Evolutionary conservation across 2,113 vertebrate genomes (phyloP).

Genomic region (Budorcas taxicolor): DNA sequence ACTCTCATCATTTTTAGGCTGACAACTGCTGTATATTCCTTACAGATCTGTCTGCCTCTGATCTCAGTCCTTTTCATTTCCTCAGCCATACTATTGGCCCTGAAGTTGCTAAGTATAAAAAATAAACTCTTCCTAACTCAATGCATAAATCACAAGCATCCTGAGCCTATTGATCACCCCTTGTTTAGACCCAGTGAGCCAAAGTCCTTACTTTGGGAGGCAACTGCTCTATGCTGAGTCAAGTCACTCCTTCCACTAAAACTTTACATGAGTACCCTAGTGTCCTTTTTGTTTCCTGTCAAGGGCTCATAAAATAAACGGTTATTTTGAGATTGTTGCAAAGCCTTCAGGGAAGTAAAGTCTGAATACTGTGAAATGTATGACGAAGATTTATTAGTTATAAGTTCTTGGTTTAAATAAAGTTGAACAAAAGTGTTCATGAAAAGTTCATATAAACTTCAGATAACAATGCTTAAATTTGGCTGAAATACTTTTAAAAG

Average conservation of each 20-base stretch:
- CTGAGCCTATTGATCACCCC: neutral
- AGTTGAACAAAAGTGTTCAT: neutral
- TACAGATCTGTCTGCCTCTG: neutral
- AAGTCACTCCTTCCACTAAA: neutral
- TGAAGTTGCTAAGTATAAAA: neutral
- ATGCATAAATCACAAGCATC: neutral
- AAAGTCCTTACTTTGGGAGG: neutral
- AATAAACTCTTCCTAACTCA: neutral
- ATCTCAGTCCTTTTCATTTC: neutral
- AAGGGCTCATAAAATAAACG: neutral
- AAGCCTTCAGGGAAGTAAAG: neutral
- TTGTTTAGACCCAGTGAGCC: neutral
- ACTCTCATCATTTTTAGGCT: neutral
- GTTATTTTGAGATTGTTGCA: neutral
- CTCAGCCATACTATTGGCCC: neutral
- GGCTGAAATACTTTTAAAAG: neutral
- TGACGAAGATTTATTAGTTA: conserved; percentile 4
- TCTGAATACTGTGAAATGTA: neutral
- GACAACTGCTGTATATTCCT: neutral
- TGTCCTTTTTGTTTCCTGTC: neutral
- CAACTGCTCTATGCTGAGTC: neutral
- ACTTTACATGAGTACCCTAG: neutral
- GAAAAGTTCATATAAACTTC: conserved; percentile 7
- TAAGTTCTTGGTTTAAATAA: neutral
- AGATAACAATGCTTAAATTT: neutral